Percentiles rank a stretch among this genome's conserved stretches.
phyloP scores from a whole-genome alignment of 2,113 vertebrate species.

The Dermatemys mawii region DNA sequence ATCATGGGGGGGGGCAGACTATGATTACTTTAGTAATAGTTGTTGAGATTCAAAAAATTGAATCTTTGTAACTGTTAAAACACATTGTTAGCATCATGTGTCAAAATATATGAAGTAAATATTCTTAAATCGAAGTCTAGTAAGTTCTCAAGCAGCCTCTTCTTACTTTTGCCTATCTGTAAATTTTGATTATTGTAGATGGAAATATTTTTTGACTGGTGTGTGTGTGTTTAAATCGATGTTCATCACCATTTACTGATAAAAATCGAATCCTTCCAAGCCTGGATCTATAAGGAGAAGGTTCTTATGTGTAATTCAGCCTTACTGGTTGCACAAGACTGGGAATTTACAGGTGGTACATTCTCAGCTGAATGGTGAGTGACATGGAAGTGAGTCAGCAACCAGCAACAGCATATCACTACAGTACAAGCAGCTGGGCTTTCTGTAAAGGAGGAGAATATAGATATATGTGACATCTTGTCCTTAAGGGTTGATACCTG shows the following conservation, averaged over 20 bases:
- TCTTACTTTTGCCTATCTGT: not conserved
- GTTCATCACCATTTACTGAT: not conserved
- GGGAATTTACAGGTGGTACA: accelerated
- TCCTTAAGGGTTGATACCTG: not conserved
- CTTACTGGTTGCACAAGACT: accelerated
- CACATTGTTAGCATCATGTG: not conserved
- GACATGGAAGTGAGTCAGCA: not conserved
- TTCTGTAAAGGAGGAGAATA: not conserved
- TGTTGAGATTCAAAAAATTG: not conserved
- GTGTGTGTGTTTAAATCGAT: not conserved
- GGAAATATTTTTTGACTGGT: not conserved
- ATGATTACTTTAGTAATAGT: not conserved
- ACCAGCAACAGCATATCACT: not conserved
- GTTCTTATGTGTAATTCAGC: not conserved
- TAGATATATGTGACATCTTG: not conserved
- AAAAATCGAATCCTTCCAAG: not conserved
- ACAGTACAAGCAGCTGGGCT: not conserved
- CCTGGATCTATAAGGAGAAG: not conserved
- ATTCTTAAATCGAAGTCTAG: not conserved
- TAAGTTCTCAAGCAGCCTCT: not conserved
- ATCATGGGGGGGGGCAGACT: not conserved
- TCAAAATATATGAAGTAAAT: not conserved
- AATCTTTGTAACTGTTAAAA: not conserved
- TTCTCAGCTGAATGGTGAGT: not conserved
- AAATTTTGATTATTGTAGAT: not conserved